A percentile compares a stretch with the other conserved stretches of the same genome.
phyloP scores from a whole-genome alignment of 2,113 vertebrate species.

The Nesogale talazaci region DNA sequence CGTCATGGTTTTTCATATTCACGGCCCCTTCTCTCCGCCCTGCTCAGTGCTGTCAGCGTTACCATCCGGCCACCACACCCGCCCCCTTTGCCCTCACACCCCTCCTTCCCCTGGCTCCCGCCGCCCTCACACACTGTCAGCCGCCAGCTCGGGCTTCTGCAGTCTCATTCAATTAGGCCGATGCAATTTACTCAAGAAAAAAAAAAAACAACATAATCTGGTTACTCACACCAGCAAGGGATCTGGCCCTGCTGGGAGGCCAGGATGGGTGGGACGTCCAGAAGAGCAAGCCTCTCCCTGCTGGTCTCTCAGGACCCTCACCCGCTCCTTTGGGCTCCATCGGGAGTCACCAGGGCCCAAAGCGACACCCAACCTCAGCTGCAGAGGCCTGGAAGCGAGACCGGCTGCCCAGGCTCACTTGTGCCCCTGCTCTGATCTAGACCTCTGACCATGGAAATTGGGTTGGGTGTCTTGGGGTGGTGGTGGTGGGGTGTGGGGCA shows the following conservation, averaged over 20 bases:
- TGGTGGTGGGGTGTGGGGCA: no score
- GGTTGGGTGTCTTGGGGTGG: neutral
- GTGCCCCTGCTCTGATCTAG: neutral
- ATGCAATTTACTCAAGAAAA: constrained; percentile 73
- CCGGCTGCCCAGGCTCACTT: neutral
- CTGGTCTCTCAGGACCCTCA: neutral
- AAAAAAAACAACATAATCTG: constrained; percentile 70
- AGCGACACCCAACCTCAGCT: neutral
- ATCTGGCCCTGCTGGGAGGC: constrained; percentile 14
- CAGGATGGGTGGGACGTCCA: neutral
- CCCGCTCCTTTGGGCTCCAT: neutral
- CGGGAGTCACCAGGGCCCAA: neutral
- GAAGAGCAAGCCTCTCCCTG: neutral
- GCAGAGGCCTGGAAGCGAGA: neutral
- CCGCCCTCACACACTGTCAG: no score
- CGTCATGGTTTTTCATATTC: neutral
- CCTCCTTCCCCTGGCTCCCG: neutral
- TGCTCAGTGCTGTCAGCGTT: neutral
- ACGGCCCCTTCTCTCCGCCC: neutral
- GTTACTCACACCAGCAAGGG: constrained; percentile 72
- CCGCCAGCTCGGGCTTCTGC: constrained; percentile 53
- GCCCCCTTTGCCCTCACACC: neutral
- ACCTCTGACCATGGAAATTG: neutral
- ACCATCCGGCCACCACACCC: neutral
- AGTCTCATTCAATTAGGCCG: constrained; percentile 73